Evolutionary conservation across 2,888 invertebrate species (phyloP), one percentile per base, ranked within the genome.

Genomic region (Heliothis peltigera): DNA sequence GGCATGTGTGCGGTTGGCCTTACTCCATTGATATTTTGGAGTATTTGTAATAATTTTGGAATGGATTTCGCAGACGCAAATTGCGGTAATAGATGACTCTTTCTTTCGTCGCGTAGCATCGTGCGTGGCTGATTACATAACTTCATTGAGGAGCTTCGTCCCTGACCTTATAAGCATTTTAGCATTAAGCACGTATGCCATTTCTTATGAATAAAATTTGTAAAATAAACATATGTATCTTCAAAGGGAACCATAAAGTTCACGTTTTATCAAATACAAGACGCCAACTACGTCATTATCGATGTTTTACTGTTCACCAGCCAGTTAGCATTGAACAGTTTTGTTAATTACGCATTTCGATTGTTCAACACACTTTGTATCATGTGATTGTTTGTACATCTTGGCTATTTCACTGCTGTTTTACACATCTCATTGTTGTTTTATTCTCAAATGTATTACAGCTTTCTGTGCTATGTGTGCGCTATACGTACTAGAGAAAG

Each of bases 281-380:
- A 42, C 25, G 18, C n/a, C 17, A 17, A 8, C 6, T 44, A 32
- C 54, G 57, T 63, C 28, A 69, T 35, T 6, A 44, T 6, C 19
- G 49, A n/a, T 35, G 43, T 42, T 12, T n/a, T 39, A 1, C n/a
- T 60, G 56, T 46, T 67, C 57, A 60, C 22, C 53, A 73, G 47
- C 54, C 56, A 21, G 53, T 22, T 44, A 12, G 61, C 57, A 54
- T 51, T 55, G 55, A 58, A 68, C 54, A 32, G 54, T 28, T 69
- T 55, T 54, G 62, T 75, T 75, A 71, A 75, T 69, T 51, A 63
- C 56, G 3, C 25, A 74, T 28, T 74, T 68, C 35, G 39, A 63
- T 55, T 58, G 55, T 47, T 51, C 39, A 75, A 68, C 54, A 43
- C 43, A 63, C 51, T 19, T 54, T 32, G 49, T 25, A 32, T n/a